Conservation (phyloP, 2,113 vertebrate genomes). For the Fukomys damarensis region DNA sequence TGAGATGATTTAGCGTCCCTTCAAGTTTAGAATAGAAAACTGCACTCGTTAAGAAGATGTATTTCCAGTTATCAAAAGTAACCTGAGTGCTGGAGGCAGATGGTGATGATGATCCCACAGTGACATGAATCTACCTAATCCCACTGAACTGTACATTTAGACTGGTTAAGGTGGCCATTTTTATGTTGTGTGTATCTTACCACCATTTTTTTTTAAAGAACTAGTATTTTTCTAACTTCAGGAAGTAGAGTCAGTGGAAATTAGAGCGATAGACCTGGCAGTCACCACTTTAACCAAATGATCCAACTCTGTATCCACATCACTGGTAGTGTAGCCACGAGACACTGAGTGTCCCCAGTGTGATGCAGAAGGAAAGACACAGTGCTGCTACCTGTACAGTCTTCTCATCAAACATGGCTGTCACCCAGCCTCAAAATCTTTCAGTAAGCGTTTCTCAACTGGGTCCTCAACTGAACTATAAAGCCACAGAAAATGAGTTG, state of each 20-base stretch:
- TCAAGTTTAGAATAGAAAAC: constrained; percentile 49
- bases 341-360: neutral
- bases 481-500: neutral
- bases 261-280: neutral
- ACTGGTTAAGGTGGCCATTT: neutral
- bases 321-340: neutral
- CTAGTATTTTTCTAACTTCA: constrained; percentile 16
- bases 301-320: neutral
- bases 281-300: neutral
- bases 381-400: neutral
- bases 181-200: neutral
- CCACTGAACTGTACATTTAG: neutral
- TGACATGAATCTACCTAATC: neutral
- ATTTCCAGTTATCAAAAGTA: constrained; percentile 48
- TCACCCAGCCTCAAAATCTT: neutral
- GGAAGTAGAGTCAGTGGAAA: neutral
- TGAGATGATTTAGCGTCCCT: constrained; percentile 1
- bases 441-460: neutral
- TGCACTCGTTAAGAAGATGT: neutral
- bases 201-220: neutral
- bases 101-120: no score
- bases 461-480: neutral
- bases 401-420: neutral
- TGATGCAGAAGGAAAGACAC: neutral
- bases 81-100: neutral